Evolutionary conservation across 37 sponge, comb jelly and placozoan species (phyloP), one percentile per base, ranked within the genome.

Genomic region (Tethya wilhelma): DNA sequence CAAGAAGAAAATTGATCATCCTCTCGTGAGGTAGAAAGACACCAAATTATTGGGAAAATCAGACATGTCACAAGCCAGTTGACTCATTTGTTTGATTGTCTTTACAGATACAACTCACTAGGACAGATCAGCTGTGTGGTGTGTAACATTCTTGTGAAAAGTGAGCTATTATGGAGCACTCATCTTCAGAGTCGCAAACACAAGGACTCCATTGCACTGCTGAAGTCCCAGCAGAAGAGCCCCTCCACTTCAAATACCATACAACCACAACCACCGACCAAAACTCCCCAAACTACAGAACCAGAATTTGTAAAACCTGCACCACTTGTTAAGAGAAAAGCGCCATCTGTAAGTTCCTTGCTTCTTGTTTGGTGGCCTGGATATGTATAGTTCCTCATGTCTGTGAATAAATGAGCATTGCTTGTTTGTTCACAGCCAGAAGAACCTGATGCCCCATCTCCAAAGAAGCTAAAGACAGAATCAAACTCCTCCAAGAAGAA

Each of bases 71-170:
- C n/a, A n/a, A n/a, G n/a, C n/a, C n/a, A n/a, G 28, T 60, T n/a
- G 25, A 23, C 26, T 6, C 62, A 60, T 60, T 60, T 26, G 17
- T 60, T 20, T 6, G 17, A 8, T 2, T 70, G 46, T 45, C 19
- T 46, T 8, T 14, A 44, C 71, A 94, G 91, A 46, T 94, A 94
- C 64, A 90, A 90, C 64, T 22, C 80, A 4, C 73, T 86, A 2
- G 95, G 79, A 19, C 91, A 94, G 79, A 80, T 94, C 67, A 67
- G 37, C 25, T 94, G 95, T 71, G 76, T 84, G 41, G 63, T 94
- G 41, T 94, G 95, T 41, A 76, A 53, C 34, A 29, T 72, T 0
- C 67, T 38, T 2, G 49, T 94, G 20, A 86, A 90, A 69, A 88
- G 75, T 25, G 86, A 87, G 32, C 31, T 90, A 2, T 59, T 90